Conservation (phyloP, 2,113 vertebrate genomes). For the Sylvietta virens region DNA sequence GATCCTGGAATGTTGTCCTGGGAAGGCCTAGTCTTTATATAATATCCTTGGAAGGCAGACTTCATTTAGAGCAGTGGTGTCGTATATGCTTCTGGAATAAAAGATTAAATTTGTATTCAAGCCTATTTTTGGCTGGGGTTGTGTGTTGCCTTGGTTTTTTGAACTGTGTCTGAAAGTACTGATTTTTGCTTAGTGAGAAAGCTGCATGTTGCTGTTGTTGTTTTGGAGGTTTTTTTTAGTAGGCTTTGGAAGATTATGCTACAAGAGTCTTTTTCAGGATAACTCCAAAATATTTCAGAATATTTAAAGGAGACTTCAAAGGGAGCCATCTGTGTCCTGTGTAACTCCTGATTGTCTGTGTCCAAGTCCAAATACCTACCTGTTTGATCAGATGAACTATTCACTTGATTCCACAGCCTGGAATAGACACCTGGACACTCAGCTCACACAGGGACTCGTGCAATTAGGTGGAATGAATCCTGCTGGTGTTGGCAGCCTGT, state of each 20-base stretch:
- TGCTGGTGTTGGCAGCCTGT: background rate
- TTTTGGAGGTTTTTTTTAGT: background rate
- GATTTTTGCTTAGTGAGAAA: background rate
- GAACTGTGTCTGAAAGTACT: background rate
- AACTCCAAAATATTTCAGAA: background rate
- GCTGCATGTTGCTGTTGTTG: background rate
- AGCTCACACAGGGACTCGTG: rapidly evolving
- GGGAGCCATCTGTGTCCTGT: background rate
- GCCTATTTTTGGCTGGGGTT: background rate
- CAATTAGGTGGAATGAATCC: background rate
- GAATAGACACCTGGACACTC: background rate
- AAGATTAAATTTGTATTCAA: background rate
- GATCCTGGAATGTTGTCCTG: background rate
- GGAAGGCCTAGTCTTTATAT: background rate
- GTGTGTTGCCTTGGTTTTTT: background rate
- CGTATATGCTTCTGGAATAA: background rate
- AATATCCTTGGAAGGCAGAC: background rate
- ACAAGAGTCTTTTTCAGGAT: background rate
- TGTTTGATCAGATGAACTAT: background rate
- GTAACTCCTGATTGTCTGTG: background rate
- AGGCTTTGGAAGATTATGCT: background rate
- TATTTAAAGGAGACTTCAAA: background rate
- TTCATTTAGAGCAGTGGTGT: background rate
- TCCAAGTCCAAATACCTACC: background rate
- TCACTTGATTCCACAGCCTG: background rate